phyloP scores from a whole-genome alignment of 2,888 invertebrate species.

The Thalpophila matura region DNA sequence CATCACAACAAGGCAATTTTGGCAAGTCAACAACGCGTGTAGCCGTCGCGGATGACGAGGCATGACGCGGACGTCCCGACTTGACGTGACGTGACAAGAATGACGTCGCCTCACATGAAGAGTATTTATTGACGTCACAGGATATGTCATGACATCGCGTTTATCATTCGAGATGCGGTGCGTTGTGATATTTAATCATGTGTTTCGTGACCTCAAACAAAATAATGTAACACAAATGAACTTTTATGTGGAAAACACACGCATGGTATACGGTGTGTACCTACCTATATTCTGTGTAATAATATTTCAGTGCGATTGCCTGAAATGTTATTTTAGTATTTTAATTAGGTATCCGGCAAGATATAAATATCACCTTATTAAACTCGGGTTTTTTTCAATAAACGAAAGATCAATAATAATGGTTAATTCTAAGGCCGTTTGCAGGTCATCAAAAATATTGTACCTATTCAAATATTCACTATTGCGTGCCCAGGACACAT shows the following conservation, averaged over 20 bases:
- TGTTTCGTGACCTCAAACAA: slow-evolving; percentile 32
- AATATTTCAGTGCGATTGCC: slow-evolving; percentile 18
- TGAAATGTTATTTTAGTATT: slow-evolving; percentile 13
- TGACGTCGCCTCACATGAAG: slow-evolving; percentile 71
- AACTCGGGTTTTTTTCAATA: background rate
- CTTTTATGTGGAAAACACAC: slow-evolving; percentile 9
- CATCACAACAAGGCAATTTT: slow-evolving; percentile 80
- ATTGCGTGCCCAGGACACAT: slow-evolving; percentile 50
- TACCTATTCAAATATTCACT: slow-evolving; percentile 40
- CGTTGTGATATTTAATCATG: slow-evolving; percentile 47
- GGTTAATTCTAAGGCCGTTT: slow-evolving; percentile 12
- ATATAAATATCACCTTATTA: background rate
- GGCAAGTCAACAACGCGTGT: slow-evolving; percentile 80
- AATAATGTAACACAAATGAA: slow-evolving; percentile 24
- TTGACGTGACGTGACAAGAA: slow-evolving; percentile 72
- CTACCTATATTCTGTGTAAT: background rate
- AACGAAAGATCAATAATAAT: background rate
- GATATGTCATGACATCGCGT: slow-evolving; percentile 67
- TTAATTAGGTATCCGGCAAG: slow-evolving; percentile 6
- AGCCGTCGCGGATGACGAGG: slow-evolving; percentile 73
- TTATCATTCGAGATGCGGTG: slow-evolving; percentile 50
- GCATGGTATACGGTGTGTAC: background rate
- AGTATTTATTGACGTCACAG: slow-evolving; percentile 76
- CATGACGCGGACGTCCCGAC: slow-evolving; percentile 67
- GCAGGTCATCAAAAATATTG: slow-evolving; percentile 23